Evolutionary conservation across 2,888 invertebrate genomes (phyloP), one percentile per base, ranked within the genome.

Genomic region (Epistrophella euchroma): DNA sequence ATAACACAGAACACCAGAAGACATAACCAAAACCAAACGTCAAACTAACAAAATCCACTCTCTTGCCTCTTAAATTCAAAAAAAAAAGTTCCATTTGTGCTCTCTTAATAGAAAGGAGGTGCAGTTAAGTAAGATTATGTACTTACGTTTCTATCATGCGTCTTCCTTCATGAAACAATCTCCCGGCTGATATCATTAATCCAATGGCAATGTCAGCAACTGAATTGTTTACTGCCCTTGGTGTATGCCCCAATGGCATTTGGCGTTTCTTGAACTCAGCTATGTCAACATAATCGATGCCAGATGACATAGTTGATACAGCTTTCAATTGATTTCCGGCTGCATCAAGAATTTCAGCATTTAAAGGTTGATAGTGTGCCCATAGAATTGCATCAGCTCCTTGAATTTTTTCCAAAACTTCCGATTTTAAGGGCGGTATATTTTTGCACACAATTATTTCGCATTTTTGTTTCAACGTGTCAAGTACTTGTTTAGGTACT

Each of bases 131-230:
- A 40, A 5, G 2, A 1, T 37, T 6, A 13, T 6, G 4, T 15
- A 92, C 91, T 89, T 81, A 89, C 88, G 80, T 93, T 90, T 95
- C 94, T 17, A 97, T 93, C 89, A 94, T 94, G 10, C 91, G 89
- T 19, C 96, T 93, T 0, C 96, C 97, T 92, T 98, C 97, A 85
- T 96, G 95, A 66, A 97, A 94, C 81, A 97, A 93, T 86, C 97
- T 94, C 0, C 96, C 95, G 0, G 97, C 96, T 5, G 95, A 94
- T 76, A 98, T 94, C 88, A 97, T 91, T 17, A 98, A 91, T 0
- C 96, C 94, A 2, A 98, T 94, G 0, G 97, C 95, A 68, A 97
- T 93, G 91, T 98, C 98, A 0, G 98, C 97, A 0, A 97, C 97
- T 0, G 97, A 94, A 88, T 95, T 94, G 71, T 95, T 95, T 6